phyloP scores from a whole-genome alignment of 2,888 invertebrate species.

The Dioctria linearis region DNA sequence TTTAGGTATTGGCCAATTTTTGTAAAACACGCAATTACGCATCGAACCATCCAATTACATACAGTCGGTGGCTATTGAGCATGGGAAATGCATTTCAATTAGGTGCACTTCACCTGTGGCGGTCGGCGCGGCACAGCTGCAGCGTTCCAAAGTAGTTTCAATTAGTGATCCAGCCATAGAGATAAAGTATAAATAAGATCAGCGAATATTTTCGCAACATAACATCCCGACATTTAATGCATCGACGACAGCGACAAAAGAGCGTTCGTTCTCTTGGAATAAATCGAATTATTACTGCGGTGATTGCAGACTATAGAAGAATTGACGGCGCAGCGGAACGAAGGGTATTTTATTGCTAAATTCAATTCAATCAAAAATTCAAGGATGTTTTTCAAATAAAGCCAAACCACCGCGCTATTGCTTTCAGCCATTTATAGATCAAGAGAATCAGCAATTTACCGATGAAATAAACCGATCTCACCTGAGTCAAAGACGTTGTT shows the following conservation, averaged over 20 bases:
- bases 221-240: slow-evolving; percentile 11
- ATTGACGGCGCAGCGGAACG: not conserved
- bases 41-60: slow-evolving; percentile 35
- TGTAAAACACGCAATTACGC: slow-evolving; percentile 50
- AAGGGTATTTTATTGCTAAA: not conserved
- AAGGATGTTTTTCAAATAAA: not conserved
- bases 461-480: not conserved
- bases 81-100: slow-evolving; percentile 52
- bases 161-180: slow-evolving; percentile 25
- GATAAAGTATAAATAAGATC: slow-evolving; percentile 21
- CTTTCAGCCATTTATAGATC: not conserved
- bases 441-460: slow-evolving; percentile 1
- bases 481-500: not conserved
- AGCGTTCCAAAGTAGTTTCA: slow-evolving; percentile 17
- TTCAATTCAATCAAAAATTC: slow-evolving; percentile 15
- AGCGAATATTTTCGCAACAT: slow-evolving; percentile 19
- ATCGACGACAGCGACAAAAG: not conserved
- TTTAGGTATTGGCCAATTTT: slow-evolving; percentile 31
- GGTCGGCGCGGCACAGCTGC: not conserved
- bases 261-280: not conserved
- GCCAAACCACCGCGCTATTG: not conserved
- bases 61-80: slow-evolving; percentile 16
- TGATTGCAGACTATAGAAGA: no score
- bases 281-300: not conserved
- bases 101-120: slow-evolving; percentile 18